Base-by-base conservation (phyloP, 2,888 invertebrate genomes). In the Eucera pruinosa region DNA sequence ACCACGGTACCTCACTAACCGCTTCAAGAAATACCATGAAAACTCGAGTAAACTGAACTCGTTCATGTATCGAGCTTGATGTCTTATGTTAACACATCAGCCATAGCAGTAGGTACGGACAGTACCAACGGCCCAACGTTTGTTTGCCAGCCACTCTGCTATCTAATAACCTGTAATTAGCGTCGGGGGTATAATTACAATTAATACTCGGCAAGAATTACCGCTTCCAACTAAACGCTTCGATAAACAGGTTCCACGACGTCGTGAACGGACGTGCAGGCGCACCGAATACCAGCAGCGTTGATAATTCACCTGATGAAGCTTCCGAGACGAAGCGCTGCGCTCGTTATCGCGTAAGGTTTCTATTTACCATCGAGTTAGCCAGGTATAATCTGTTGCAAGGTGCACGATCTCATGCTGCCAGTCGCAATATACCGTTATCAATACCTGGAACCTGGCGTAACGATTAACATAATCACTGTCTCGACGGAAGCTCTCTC, bases 131-230 rank as follows among this genome's bases (percentile, higher is more conserved):
- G 15, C 43, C 43, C 57, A 71, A 61, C 43, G 68, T 65, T 82
- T 87, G 87, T 89, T 90, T 89, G 86, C 84, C 67, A 81, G 77
- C 70, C 83, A 85, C 87, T 84, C 82, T 54, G 80, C 85, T 65
- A 68, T 86, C 86, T 85, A 87, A 90, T 88, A 83, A 90, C 84
- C 81, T 69, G 82, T 84, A 87, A 90, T 90, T 90, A 90, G 83
- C 86, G 78, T 69, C 67, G 33, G 62, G 80, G 81, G 58, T 86
- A 89, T 90, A 89, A 90, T 90, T 85, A 85, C 88, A 84, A 89
- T 89, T 86, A 85, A 86, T 89, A 80, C 85, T 67, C 60, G 76
- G 73, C 74, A 82, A 74, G 83, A 83, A 89, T 88, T 82, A 84
- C 80, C 81, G 80, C 65, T 82, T 84, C 80, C 71, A 76, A 82